phyloP scores from a whole-genome alignment of 2,888 invertebrate species.

The Elegia similella region DNA sequence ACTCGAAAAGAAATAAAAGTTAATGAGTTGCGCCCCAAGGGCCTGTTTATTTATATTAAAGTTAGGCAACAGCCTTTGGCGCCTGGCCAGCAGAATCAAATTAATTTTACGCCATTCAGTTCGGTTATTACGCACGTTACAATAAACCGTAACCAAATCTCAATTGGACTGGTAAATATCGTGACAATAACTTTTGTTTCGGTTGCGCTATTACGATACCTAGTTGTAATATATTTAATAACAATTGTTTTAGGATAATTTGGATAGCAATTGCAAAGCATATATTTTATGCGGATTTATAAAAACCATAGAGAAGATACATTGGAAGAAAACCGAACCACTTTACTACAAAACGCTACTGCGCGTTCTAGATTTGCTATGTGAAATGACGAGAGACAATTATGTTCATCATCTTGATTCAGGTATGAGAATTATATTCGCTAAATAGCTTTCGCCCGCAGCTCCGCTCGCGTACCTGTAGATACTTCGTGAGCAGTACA shows the following conservation, averaged over 20 bases:
- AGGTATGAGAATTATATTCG: conserved; percentile 77
- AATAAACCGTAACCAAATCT: not conserved
- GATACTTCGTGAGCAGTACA: too few relatives aligned
- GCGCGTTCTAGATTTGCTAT: conserved; percentile 88
- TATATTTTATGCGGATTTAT: conserved; percentile 90
- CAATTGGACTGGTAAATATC: not conserved
- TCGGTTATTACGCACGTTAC: conserved; percentile 2
- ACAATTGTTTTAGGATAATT: conserved; percentile 86
- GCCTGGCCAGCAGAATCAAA: not conserved
- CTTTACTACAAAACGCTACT: conserved; percentile 87
- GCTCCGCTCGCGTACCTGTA: too few relatives aligned
- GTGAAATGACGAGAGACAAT: conserved; percentile 89
- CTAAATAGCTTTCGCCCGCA: too few relatives aligned
- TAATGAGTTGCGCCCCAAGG: not conserved
- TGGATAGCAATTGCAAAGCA: conserved; percentile 90
- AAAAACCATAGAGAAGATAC: conserved; percentile 88
- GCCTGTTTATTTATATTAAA: not conserved
- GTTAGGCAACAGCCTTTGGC: not conserved
- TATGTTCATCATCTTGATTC: conserved; percentile 94
- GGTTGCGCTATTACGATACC: not conserved
- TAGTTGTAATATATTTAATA: conserved; percentile 9
- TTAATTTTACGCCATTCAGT: conserved; percentile 2
- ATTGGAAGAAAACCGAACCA: conserved; percentile 86
- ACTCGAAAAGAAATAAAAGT: not conserved
- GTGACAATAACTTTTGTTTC: conserved; percentile 10